Conservation (phyloP, 2,888 invertebrate genomes). For the Mylabris sibirica region DNA sequence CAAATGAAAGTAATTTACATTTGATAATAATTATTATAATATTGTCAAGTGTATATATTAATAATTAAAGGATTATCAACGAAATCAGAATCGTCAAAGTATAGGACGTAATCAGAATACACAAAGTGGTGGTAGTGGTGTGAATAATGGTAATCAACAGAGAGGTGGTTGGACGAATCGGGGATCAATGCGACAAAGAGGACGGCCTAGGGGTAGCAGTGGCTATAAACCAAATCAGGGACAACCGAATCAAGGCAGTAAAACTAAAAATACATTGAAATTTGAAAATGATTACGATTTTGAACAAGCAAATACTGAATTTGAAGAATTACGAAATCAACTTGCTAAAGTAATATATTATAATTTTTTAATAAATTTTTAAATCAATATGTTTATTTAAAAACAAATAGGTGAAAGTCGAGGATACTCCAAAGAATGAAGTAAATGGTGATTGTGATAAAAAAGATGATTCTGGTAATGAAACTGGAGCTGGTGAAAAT, state of each 20-base stretch:
- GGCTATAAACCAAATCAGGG: conserved; percentile 41
- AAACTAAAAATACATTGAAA: conserved; percentile 78
- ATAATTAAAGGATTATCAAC: conserved; percentile 31
- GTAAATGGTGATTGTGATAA: conserved; percentile 71
- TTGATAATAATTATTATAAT: not conserved
- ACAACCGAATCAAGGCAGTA: conserved; percentile 51
- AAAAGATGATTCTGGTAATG: conserved; percentile 90
- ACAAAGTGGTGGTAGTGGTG: conserved; percentile 41
- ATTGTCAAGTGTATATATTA: not conserved
- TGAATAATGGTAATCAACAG: conserved; percentile 41
- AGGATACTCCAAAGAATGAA: conserved; percentile 42
- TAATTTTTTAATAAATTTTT: not conserved
- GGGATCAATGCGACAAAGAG: conserved; percentile 43
- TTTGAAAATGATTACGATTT: conserved; percentile 98
- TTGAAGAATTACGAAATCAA: conserved; percentile 88
- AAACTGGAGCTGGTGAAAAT: conserved; percentile 84
- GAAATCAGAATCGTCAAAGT: conserved; percentile 41
- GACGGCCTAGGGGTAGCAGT: conserved; percentile 39
- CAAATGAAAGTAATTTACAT: conserved; percentile 37
- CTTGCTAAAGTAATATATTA: conserved; percentile 71
- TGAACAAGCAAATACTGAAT: conserved; percentile 97
- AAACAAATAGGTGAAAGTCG: conserved; percentile 49
- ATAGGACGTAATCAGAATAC: conserved; percentile 27
- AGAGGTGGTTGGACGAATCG: conserved; percentile 40
- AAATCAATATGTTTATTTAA: conserved; percentile 7